These are phyloP conservation scores for Pseudanteris insignis DNA, from an alignment of 2,888 invertebrate genomes.

Conservation along the genomic window DNA sequence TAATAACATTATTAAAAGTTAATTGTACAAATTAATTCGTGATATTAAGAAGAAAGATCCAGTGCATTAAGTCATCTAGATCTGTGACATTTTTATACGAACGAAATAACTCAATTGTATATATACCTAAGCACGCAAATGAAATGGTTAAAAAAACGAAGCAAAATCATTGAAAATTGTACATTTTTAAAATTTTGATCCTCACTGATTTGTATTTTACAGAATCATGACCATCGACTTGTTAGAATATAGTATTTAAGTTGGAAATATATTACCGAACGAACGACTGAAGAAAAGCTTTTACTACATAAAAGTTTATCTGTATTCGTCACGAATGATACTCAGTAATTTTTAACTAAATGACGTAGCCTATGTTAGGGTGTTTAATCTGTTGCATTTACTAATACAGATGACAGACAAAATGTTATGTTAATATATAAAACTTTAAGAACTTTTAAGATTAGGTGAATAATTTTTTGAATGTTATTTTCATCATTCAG, in stretches of 20 bases:
- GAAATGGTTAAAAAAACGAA: constrained; percentile 13
- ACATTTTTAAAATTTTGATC: constrained; percentile 21
- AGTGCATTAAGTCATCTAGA: constrained; percentile 25
- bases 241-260: constrained; percentile 27
- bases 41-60: constrained; percentile 22
- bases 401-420: too few relatives aligned
- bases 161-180: constrained; percentile 37
- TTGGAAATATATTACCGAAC: constrained; percentile 45
- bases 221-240: constrained; percentile 15
- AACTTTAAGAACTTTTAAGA: too few relatives aligned
- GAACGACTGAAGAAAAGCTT: constrained; percentile 56
- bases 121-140: constrained; percentile 25
- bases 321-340: constrained; percentile 61
- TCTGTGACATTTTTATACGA: constrained; percentile 35
- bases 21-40: constrained; percentile 37
- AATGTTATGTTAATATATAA: too few relatives aligned
- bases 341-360: constrained; percentile 64
- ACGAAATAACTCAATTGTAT: constrained; percentile 31
- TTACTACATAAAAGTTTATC: constrained; percentile 56
- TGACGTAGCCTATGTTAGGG: constrained; percentile 50
- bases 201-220: constrained; percentile 24
- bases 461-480: too few relatives aligned
- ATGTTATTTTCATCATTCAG: too few relatives aligned
- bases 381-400: constrained; percentile 32
- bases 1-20: constrained; percentile 8